A percentile compares a stretch with the other conserved stretches of the same genome.
Evolutionary conservation across 2,888 invertebrate genomes (phyloP).

Genomic region (Furcula furcula): DNA sequence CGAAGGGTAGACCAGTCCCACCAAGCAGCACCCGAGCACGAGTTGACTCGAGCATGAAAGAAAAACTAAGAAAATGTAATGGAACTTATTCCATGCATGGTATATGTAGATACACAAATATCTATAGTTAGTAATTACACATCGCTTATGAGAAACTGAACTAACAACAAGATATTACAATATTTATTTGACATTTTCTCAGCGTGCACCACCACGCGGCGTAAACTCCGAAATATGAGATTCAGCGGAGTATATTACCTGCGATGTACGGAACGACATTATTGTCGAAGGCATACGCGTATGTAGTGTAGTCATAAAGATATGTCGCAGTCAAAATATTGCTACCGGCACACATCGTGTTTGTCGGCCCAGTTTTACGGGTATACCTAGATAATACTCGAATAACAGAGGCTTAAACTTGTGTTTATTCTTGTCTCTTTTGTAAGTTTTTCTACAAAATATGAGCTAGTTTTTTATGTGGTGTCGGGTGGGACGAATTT

Average conservation of each 20-base stretch:
- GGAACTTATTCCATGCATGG: too few relatives aligned
- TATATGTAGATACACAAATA: too few relatives aligned
- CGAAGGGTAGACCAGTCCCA: too few relatives aligned
- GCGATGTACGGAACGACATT: slow-evolving; percentile 40
- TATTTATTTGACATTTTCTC: slow-evolving; percentile 53
- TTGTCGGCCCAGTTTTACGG: slow-evolving; percentile 5
- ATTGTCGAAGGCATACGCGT: slow-evolving; percentile 34
- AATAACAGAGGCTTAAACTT: not conserved
- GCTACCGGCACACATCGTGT: slow-evolving; percentile 27
- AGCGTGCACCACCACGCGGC: slow-evolving; percentile 41
- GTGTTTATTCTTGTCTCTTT: not conserved
- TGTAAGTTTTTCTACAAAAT: not conserved
- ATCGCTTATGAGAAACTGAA: slow-evolving; percentile 18
- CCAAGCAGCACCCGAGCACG: too few relatives aligned
- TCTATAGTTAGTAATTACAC: too few relatives aligned
- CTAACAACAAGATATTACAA: slow-evolving; percentile 33
- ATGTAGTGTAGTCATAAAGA: slow-evolving; percentile 28
- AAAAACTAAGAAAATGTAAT: too few relatives aligned
- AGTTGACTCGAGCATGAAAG: too few relatives aligned
- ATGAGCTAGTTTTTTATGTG: too few relatives aligned
- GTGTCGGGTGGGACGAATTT: too few relatives aligned
- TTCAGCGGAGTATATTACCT: slow-evolving; percentile 51
- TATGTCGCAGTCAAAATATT: slow-evolving; percentile 41
- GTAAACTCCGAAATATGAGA: slow-evolving; percentile 54
- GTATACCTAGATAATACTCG: not conserved